Evolutionary conservation across 2,888 invertebrate species (phyloP).

Genomic region (Aphrophora alni): DNA sequence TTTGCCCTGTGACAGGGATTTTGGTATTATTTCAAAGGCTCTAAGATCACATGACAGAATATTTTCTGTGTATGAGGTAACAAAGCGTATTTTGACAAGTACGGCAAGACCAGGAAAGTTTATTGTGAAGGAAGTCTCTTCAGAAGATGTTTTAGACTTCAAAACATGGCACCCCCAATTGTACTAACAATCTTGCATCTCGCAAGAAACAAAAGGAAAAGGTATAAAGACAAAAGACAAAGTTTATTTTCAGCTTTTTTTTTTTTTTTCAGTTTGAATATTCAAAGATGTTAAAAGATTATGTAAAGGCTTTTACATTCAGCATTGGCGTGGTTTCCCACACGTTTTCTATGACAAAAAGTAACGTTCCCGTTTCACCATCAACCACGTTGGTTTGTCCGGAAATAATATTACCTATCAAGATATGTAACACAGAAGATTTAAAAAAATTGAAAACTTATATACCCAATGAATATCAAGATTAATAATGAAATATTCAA

Average conservation of each 20-base stretch:
- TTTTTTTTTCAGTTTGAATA: background rate
- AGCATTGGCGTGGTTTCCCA: background rate
- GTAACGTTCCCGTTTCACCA: background rate
- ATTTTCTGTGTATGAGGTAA: background rate
- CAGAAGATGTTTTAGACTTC: background rate
- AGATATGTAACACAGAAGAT: background rate
- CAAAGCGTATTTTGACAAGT: background rate
- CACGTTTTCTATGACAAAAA: background rate
- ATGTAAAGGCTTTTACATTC: background rate
- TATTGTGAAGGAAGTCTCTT: background rate
- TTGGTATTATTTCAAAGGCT: background rate
- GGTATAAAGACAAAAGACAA: background rate
- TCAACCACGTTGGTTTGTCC: background rate
- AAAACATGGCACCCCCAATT: background rate
- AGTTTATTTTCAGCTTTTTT: background rate
- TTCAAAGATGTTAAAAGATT: background rate
- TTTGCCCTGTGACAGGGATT: conserved; percentile 25
- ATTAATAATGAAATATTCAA: background rate
- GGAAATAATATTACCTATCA: background rate
- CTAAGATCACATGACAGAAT: background rate
- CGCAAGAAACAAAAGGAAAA: background rate
- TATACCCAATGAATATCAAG: background rate
- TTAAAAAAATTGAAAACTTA: background rate
- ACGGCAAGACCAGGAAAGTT: background rate
- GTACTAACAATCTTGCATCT: background rate